Evolutionary conservation across 2,888 invertebrate species (phyloP), one percentile per base, ranked within the genome.

Genomic region (Endotricha flammealis): DNA sequence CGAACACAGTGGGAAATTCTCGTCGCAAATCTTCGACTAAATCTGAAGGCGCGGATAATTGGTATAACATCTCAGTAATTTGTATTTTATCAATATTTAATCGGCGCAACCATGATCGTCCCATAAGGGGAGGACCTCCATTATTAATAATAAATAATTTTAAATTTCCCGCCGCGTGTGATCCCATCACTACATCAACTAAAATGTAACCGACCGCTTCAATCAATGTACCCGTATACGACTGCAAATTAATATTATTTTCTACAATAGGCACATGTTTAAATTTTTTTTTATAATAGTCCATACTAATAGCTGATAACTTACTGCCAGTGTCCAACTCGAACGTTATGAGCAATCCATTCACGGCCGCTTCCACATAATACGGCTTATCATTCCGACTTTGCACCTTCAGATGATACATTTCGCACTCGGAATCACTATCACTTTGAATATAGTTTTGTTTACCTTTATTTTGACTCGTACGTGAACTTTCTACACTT

Each of bases 21-120:
- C 24, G 32, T 5, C 30, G 32, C 11, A 41, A 17, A 13, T 20
- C 32, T 9, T 22, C 16, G 12, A 33, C 17, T 10, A 33, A 30
- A 25, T n/a, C n/a, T n/a, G n/a, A n/a, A n/a, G n/a, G n/a, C n/a
- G n/a, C n/a, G n/a, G n/a, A n/a, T n/a, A n/a, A n/a, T 29, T 29
- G 6, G 9, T 10, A 9, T 29, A 29, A 14, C 5, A 14, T 12
- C 3, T 29, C 16, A 6, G 8, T 13, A 4, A 13, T 5, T n/a
- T 29, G 9, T 32, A 28, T 12, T 8, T 41, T 35, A 10, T 28
- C 23, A 13, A 50, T 40, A 16, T 44, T 44, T 33, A 47, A 44
- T 25, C 35, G 28, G 34, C 39, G 43, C 5, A 49, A 42, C 45
- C 45, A 50, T 4, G 41, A 40, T 7, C 47, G 43, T 17, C 44